These are phyloP conservation scores for Heliothis peltigera DNA, from an alignment of 2,888 invertebrate species.

Conservation along the genomic window DNA sequence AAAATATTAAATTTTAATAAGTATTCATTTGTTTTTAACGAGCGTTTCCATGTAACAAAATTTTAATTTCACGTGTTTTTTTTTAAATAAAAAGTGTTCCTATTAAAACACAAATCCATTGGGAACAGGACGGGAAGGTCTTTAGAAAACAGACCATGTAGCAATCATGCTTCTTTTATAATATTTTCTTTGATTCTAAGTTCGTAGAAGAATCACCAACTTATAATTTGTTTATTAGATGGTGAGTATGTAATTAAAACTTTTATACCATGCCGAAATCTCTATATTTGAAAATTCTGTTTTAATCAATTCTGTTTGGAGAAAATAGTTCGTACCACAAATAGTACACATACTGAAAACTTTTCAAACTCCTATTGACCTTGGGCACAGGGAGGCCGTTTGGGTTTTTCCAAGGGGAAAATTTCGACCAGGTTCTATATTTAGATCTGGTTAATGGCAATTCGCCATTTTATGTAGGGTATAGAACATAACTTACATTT, in stretches of 20 bases:
- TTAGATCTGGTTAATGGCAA: no score
- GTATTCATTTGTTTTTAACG: slow-evolving; percentile 13
- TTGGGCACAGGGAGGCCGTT: no score
- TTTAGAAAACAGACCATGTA: background rate
- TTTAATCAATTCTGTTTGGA: no score
- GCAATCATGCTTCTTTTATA: background rate
- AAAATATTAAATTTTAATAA: slow-evolving; percentile 38
- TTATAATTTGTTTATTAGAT: background rate
- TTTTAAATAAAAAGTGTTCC: background rate
- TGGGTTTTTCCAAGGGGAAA: no score
- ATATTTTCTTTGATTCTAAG: background rate
- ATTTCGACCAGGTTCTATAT: no score
- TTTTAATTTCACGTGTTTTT: background rate
- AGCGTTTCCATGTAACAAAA: slow-evolving; percentile 22
- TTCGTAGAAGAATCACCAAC: background rate
- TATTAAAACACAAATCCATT: no score
- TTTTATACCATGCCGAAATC: no score
- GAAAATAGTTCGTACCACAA: no score
- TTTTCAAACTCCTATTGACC: no score
- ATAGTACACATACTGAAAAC: no score
- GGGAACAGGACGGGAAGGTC: no score
- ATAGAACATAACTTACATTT: background rate
- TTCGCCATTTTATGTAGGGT: background rate
- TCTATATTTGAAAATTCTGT: no score
- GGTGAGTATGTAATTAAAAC: background rate